phyloP scores from a whole-genome alignment of 2,797 vertebrate genomes.

The Streptopelia turtur region DNA sequence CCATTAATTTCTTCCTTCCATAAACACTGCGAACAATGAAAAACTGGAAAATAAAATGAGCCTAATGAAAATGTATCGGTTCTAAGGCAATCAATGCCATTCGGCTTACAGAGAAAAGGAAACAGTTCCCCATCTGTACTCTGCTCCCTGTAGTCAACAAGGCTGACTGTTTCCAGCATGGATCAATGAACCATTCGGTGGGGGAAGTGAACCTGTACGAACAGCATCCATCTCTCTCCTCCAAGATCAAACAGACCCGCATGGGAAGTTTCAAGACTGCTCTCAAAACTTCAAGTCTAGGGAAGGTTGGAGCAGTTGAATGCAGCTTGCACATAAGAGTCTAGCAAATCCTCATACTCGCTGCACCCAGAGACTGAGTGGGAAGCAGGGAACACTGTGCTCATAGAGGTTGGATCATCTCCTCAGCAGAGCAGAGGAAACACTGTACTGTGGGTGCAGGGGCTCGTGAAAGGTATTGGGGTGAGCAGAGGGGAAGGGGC shows the following conservation, averaged over 20 bases:
- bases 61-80: conserved; percentile 58
- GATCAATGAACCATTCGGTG: conserved; percentile 46
- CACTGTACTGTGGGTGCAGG: fast-evolving
- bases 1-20: conserved; percentile 56
- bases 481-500: background rate
- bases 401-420: background rate
- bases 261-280: background rate
- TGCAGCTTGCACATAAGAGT: background rate
- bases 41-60: conserved; percentile 49
- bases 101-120: background rate
- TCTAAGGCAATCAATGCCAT: conserved; percentile 50
- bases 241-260: conserved; percentile 22
- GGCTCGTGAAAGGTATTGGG: background rate
- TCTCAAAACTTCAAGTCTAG: background rate
- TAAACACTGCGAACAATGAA: conserved; percentile 42
- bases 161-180: conserved; percentile 37
- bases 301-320: conserved; percentile 1
- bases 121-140: conserved; percentile 1
- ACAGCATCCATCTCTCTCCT: background rate
- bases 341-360: background rate
- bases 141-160: conserved; percentile 8
- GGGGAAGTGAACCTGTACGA: conserved; percentile 4
- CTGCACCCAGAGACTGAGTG: background rate
- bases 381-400: background rate
- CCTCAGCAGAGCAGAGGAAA: background rate